phyloP scores from a whole-genome alignment of 2,888 invertebrate species.

The Machimus atricapillus region DNA sequence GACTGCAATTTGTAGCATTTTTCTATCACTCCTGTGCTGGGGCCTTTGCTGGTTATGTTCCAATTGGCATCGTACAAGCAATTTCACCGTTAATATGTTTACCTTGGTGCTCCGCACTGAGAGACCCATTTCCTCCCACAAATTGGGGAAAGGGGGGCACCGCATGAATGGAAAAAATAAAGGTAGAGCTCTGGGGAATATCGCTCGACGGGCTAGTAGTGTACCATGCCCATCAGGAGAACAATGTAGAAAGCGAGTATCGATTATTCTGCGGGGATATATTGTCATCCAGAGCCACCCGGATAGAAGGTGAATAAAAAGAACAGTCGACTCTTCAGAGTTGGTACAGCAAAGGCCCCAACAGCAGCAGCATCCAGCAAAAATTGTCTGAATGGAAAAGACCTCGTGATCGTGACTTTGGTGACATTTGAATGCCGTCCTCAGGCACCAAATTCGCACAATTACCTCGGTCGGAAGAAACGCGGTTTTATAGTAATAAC shows the following conservation, averaged over 20 bases:
- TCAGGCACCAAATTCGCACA: neutral
- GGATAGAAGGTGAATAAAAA: neutral
- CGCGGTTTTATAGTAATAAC: neutral
- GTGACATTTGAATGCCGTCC: conserved; percentile 23
- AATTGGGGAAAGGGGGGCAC: neutral
- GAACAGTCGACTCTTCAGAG: neutral
- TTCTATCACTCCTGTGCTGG: conserved; percentile 10
- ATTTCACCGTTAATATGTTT: conserved; percentile 10
- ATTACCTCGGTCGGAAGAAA: neutral
- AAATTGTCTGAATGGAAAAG: conserved; percentile 8
- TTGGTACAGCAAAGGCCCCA: neutral
- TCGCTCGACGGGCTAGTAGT: neutral
- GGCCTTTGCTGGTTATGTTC: neutral
- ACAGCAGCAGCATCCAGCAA: neutral
- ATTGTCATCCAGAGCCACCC: conserved; percentile 16
- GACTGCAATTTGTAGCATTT: conserved; percentile 27
- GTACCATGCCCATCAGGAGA: neutral
- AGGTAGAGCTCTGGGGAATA: neutral
- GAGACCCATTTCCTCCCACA: conserved; percentile 13
- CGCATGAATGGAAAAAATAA: neutral
- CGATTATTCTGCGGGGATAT: neutral
- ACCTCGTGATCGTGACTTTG: conserved; percentile 28
- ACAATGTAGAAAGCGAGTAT: conserved; percentile 26
- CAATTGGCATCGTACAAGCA: conserved; percentile 23
- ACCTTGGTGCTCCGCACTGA: neutral